These are phyloP conservation scores for Gadopsis bispinosus DNA, from an alignment of 2,797 vertebrate species.

Conservation along the genomic window DNA sequence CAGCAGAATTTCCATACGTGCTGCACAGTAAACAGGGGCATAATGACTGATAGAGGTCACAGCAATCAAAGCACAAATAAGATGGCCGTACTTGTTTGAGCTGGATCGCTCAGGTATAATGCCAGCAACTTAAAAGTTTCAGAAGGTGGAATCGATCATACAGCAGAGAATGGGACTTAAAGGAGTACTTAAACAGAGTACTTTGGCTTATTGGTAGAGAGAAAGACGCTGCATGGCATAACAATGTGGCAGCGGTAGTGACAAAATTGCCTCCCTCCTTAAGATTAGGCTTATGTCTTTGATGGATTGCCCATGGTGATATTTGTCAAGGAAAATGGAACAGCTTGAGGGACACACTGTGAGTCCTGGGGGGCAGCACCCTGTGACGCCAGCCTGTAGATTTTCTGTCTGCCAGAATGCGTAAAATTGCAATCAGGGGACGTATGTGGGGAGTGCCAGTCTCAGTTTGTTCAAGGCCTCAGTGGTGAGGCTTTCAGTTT, in stretches of 20 bases:
- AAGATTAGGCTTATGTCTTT: conserved; percentile 43
- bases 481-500: conserved; percentile 24
- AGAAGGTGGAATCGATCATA: not conserved
- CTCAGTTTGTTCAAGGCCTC: conserved; percentile 27
- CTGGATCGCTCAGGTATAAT: not conserved
- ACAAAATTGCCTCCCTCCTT: conserved; percentile 23
- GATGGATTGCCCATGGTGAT: conserved; percentile 45
- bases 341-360: conserved; percentile 55
- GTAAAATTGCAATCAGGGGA: conserved; percentile 45
- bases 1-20: not conserved
- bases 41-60: not conserved
- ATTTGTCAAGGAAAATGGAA: conserved; percentile 63
- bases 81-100: not conserved
- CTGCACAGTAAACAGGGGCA: not conserved
- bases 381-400: conserved; percentile 31
- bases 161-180: not conserved
- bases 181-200: not conserved
- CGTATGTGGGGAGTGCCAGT: conserved; percentile 1
- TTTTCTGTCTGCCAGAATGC: conserved; percentile 26
- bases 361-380: conserved; percentile 26
- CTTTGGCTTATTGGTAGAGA: conserved; percentile 22
- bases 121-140: not conserved
- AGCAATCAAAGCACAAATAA: not conserved
- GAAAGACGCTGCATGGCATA: conserved; percentile 21
- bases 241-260: conserved; percentile 16